These are phyloP conservation scores for Lepidocyrtinus sp. DNA, from an alignment of 2,888 invertebrate species.

Conservation along the genomic window DNA sequence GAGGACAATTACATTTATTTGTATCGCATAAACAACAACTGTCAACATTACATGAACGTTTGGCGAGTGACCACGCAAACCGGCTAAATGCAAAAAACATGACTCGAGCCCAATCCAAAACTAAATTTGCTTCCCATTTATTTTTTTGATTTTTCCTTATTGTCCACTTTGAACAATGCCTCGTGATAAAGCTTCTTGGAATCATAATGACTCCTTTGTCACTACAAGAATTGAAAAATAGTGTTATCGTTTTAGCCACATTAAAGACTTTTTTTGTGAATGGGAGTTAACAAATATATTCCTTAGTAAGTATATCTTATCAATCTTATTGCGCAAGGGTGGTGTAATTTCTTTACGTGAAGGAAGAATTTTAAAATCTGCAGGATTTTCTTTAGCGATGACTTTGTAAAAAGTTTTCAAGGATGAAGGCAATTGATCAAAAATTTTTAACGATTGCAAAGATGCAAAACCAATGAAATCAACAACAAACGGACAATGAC, in stretches of 20 bases:
- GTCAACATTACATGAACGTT: background rate
- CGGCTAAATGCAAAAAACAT: background rate
- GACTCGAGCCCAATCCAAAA: background rate
- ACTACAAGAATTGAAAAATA: background rate
- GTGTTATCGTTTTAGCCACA: background rate
- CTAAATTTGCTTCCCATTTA: background rate
- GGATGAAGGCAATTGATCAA: background rate
- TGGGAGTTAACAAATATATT: too few relatives aligned
- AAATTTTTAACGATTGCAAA: background rate
- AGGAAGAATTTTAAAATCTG: too few relatives aligned
- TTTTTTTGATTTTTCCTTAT: background rate
- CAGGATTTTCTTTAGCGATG: too few relatives aligned
- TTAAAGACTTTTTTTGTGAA: too few relatives aligned
- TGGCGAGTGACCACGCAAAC: background rate
- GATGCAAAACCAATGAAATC: constrained; percentile 7
- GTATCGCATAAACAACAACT: background rate
- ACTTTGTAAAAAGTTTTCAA: background rate
- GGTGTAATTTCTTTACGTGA: too few relatives aligned
- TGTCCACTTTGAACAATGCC: background rate
- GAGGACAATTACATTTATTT: too few relatives aligned
- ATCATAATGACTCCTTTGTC: constrained; percentile 9
- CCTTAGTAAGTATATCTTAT: too few relatives aligned
- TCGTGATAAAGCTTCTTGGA: background rate
- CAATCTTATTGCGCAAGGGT: too few relatives aligned
- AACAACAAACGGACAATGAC: constrained; percentile 6